Evolutionary conservation across 2,888 invertebrate genomes (phyloP), one percentile per base, ranked within the genome.

Genomic region (Dasypogon diadema): DNA sequence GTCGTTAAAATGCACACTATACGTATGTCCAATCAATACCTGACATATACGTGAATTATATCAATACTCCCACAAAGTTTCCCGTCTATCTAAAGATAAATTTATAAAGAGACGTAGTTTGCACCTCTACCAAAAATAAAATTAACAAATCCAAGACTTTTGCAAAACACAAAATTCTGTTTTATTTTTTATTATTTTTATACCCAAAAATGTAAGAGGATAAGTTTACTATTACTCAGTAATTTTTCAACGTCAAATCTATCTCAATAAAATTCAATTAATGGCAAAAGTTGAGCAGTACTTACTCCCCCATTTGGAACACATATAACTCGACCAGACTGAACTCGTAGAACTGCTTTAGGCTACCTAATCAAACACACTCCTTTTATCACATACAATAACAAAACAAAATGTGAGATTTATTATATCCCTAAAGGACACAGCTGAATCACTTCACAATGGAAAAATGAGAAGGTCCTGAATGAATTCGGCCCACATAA

Each of bases 371-470:
- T 60, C 60, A 60, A 60, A 60, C 37, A 37, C 60, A 10, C 37
- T 60, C 37, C 60, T 60, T 60, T 60, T 42, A 37, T 37, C 21
- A 37, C 60, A 37, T 18, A 34, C 16, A 21, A 21, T 37, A 60
- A 60, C 60, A 60, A 58, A 58, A 12, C 34, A 34, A 60, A 60
- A 34, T 26, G 60, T 8, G 37, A 37, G 37, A 60, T 34, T 21
- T 60, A 34, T 60, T 60, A 37, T 60, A 60, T 65, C 30, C 70
- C 34, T 70, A 54, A 51, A 70, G 70, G 54, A 51, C 54, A 30
- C 18, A 54, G 54, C 21, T 54, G 54, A 70, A 70, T 70, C 51
- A 34, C 21, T 70, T 70, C 34, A 70, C 70, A 51, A 70, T 70
- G 48, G 65, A 70, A 70, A 70, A 70, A 56, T 54, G 56, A 42